Evolutionary conservation across 2,797 vertebrate species (phyloP), one percentile per base, ranked within the genome.

Genomic region (Buceros bicornis): DNA sequence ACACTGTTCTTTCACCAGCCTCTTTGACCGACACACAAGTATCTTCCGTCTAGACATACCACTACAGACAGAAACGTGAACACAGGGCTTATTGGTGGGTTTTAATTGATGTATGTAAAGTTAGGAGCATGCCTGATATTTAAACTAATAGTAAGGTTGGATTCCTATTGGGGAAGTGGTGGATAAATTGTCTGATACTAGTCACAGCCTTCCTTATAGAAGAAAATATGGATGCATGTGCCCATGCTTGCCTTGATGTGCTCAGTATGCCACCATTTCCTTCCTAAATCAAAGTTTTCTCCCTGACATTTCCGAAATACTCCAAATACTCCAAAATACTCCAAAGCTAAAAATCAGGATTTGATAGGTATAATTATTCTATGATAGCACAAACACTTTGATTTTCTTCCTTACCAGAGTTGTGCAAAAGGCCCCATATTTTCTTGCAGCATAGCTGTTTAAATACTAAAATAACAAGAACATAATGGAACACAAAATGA

Each of bases 381-480:
- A 64, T 40, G 25, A 70, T 8, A 91, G n/a, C 5, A 8, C 4
- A 33, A 40, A 40, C 42, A 13, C 45, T 83, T 54, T 60, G 15
- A 28, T 74, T 82, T 92, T 61, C 31, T 57, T 90, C 40, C 16
- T 87, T 51, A 56, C 21, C 8, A 22, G 28, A 72, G 43, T 40
- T 19, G 7, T 4, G 6, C 17, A 80, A 76, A 5, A 58, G 25
- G 19, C 6, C 72, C 48, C 31, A 19, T 50, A 20, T 40, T 88
- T 81, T 73, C 51, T 43, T 76, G 74, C 64, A 82, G 62, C 37
- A 54, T 33, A 33, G 33, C 33, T 73, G 6, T 69, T 94, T 42
- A 89, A 83, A 96, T 71, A 58, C 21, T 62, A 90, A 96, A 95
- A 77, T 61, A 96, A 73, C 1, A 51, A 92, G 65, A 42, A 67